Evolutionary conservation across 2,888 invertebrate species (phyloP), one percentile per base, ranked within the genome.

Genomic region (Reticulitermes lucifugus): DNA sequence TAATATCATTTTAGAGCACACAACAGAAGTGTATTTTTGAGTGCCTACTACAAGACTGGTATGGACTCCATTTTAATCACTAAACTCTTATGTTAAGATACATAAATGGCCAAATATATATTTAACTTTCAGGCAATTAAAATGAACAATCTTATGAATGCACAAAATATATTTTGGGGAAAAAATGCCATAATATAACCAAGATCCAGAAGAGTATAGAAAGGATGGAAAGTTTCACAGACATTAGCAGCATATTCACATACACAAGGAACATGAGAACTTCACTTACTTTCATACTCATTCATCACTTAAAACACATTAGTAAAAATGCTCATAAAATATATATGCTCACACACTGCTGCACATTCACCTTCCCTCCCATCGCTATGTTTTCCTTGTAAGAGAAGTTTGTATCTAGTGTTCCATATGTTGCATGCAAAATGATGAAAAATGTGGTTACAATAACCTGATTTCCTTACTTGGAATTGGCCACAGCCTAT

Each of bases 131-230:
- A 21, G 51, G 51, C 35, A 59, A 35, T 73, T 29, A 35, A 73
- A 73, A 41, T 73, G 14, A 9, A 73, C 14, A 71, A 73, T 7
- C 25, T 73, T 35, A 73, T 73, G 73, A 14, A 73, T 73, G 35
- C 73, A 73, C 41, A 18, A 25, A 70, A 7, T 41, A 1, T 73
- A 14, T 71, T 29, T 73, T 41, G 18, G 41, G 35, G 21, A 41
- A 73, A 41, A 73, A 73, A 35, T 73, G 41, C 41, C 73, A 73
- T 35, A 21, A 73, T 41, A 41, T 80, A 55, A 80, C 80, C 18
- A 60, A 55, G 29, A 73, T 73, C 73, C 73, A 73, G 73, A 73
- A 73, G 73, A 73, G 73, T 73, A 35, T 2, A 35, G 14, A 65
- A n/a, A 65, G 10, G 12, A 65, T 18, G 18, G 55, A 55, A 55